Percentiles rank a stretch among this genome's conserved stretches.
These are phyloP conservation scores for Vimba vimba DNA, from an alignment of 2,113 vertebrate species.

Conservation along the genomic window DNA sequence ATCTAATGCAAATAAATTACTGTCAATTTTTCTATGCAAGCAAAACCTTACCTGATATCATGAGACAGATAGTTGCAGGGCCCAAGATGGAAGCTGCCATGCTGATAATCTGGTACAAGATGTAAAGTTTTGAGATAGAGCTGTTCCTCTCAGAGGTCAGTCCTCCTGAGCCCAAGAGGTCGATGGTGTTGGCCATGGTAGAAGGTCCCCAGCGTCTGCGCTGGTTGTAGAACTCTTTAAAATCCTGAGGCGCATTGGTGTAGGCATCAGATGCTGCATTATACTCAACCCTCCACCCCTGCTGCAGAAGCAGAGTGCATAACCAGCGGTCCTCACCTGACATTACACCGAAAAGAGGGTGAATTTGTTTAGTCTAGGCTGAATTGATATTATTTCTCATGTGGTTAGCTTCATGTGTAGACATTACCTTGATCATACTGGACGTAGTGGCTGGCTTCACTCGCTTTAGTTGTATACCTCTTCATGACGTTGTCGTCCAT, in stretches of 20 bases:
- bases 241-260: slow-evolving; percentile 78
- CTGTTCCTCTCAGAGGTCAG: slow-evolving; percentile 66
- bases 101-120: slow-evolving; percentile 75
- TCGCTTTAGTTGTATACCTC: slow-evolving; percentile 70
- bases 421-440: slow-evolving; percentile 73
- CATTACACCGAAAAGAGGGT: neutral
- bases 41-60: slow-evolving; percentile 64
- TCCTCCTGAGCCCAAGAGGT: slow-evolving; percentile 65
- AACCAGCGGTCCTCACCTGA: slow-evolving; percentile 80
- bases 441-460: slow-evolving; percentile 66
- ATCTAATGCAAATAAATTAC: neutral
- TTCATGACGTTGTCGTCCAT: slow-evolving; percentile 80
- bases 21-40: neutral
- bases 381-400: neutral
- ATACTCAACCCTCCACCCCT: slow-evolving; percentile 80
- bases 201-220: slow-evolving; percentile 75
- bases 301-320: slow-evolving; percentile 75
- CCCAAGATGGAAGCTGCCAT: slow-evolving; percentile 66
- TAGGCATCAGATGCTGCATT: slow-evolving; percentile 76
- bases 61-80: slow-evolving; percentile 72
- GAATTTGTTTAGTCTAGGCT: neutral
- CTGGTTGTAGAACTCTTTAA: slow-evolving; percentile 79
- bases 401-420: neutral
- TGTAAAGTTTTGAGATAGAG: slow-evolving; percentile 73
- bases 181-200: slow-evolving; percentile 73